Conservation (phyloP, 2,888 invertebrate species). For the Imbricaverruca yamaguchii region DNA sequence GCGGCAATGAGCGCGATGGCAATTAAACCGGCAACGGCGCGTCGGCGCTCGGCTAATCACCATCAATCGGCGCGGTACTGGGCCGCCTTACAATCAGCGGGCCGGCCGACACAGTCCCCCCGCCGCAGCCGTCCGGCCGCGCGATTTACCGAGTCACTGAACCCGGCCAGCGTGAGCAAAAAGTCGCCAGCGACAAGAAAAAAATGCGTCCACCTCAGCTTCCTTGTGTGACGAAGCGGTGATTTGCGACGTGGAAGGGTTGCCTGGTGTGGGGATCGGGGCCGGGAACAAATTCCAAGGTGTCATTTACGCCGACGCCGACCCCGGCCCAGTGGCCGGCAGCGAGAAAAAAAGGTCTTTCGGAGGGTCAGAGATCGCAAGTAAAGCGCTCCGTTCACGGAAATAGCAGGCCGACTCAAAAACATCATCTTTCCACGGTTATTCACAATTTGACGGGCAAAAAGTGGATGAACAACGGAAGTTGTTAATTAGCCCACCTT, state of each 20-base stretch:
- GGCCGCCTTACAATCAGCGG: conserved; percentile 18
- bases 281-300: not conserved
- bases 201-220: not conserved
- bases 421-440: not conserved
- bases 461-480: not conserved
- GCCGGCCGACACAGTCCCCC: not conserved
- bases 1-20: not conserved
- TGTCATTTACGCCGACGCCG: not conserved
- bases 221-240: conserved; percentile 16
- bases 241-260: conserved; percentile 3
- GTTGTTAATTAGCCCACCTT: not conserved
- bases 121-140: not conserved
- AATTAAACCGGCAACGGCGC: not conserved
- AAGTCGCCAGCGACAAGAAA: not conserved
- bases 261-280: not conserved
- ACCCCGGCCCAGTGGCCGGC: not conserved
- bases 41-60: not conserved
- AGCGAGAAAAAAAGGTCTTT: not conserved
- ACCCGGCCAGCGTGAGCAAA: conserved; percentile 7
- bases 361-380: not conserved
- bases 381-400: not conserved
- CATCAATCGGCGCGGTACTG: not conserved
- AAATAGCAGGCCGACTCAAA: not conserved
- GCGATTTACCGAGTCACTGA: conserved; percentile 12
- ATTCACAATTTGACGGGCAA: not conserved